phyloP scores from a whole-genome alignment of 1,140 invertebrate genomes.

The Scylla paramamosain region DNA sequence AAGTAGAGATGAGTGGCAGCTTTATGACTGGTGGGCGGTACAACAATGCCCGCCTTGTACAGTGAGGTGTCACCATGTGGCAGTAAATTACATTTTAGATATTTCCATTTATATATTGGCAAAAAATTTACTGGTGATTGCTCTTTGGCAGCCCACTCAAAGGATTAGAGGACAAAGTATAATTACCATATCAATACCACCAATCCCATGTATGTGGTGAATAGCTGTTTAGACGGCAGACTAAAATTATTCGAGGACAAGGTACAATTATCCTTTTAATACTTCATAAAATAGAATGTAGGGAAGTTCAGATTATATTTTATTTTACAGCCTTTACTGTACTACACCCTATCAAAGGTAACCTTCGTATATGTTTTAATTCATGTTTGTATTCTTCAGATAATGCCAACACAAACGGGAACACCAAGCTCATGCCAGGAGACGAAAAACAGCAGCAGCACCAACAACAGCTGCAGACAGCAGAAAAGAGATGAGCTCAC shows the following conservation, averaged over 20 bases:
- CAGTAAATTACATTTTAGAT: too few species aligned
- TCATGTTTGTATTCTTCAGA: slow-evolving; percentile 34
- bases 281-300: not conserved
- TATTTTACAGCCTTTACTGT: not conserved
- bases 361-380: not conserved
- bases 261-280: not conserved
- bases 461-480: slow-evolving; percentile 63
- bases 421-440: slow-evolving; percentile 65
- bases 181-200: not conserved
- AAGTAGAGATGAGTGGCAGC: too few species aligned
- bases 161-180: not conserved
- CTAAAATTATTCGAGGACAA: not conserved
- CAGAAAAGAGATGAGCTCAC: slow-evolving; percentile 63
- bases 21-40: too few species aligned
- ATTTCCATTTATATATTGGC: too few species aligned
- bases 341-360: not conserved
- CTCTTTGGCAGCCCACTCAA: not conserved
- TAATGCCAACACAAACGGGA: slow-evolving; percentile 71
- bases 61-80: too few species aligned
- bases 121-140: too few species aligned
- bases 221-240: not conserved
- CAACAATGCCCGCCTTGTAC: too few species aligned
- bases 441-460: slow-evolving; percentile 61
- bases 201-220: not conserved
- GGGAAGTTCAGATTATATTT: not conserved